Evolutionary conservation across 2,797 vertebrate genomes (phyloP).

Genomic region (Crotalus adamanteus): DNA sequence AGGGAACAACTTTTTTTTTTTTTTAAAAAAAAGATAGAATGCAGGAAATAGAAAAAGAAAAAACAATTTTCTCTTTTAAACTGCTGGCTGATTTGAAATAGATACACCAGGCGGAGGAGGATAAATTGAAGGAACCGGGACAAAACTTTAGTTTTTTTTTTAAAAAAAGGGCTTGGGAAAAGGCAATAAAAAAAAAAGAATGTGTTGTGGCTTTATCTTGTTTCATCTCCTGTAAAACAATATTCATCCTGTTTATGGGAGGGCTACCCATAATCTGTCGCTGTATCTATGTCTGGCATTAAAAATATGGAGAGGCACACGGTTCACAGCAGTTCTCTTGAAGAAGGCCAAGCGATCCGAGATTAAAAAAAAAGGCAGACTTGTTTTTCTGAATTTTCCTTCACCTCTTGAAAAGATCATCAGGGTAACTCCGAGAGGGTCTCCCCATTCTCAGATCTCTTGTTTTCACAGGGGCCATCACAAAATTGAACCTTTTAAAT

Average conservation of each 20-base stretch:
- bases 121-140: slow-evolving; percentile 47
- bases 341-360: background rate
- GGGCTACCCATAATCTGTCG: slow-evolving; percentile 48
- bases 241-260: slow-evolving; percentile 36
- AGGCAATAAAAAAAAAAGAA: slow-evolving; percentile 38
- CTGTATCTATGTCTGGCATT: slow-evolving; percentile 7
- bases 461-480: too few species aligned
- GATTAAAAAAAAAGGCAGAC: background rate
- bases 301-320: slow-evolving; percentile 28
- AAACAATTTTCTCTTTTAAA: slow-evolving; percentile 66
- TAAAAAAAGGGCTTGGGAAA: slow-evolving; percentile 32
- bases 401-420: background rate
- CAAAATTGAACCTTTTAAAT: too few species aligned
- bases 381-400: background rate
- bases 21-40: slow-evolving; percentile 14
- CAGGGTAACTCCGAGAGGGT: background rate
- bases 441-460: too few species aligned
- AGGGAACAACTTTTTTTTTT: background rate
- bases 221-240: slow-evolving; percentile 52
- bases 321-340: background rate
- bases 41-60: slow-evolving; percentile 26
- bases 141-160: slow-evolving; percentile 35
- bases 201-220: slow-evolving; percentile 43
- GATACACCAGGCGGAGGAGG: slow-evolving; percentile 45
- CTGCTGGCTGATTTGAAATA: slow-evolving; percentile 58